phyloP scores from a whole-genome alignment of 2,888 invertebrate genomes.

The Xylota sylvarum region DNA sequence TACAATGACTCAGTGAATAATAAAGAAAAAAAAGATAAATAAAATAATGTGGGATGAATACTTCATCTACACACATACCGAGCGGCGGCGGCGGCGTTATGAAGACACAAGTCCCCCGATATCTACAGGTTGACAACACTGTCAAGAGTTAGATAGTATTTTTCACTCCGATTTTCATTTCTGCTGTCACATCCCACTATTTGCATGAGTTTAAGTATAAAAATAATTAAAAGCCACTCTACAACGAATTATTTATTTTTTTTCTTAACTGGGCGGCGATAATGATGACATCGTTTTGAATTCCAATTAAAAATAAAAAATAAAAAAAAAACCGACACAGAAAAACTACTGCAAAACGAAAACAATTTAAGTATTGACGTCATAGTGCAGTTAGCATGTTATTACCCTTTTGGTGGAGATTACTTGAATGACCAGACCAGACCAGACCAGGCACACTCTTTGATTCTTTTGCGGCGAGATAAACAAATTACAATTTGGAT shows the following conservation, averaged over 20 bases:
- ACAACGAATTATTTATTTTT: background rate
- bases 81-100: background rate
- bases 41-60: background rate
- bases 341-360: background rate
- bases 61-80: background rate
- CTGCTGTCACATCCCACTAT: background rate
- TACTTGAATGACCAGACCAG: slow-evolving; percentile 1
- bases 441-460: background rate
- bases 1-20: slow-evolving; percentile 33
- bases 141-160: background rate
- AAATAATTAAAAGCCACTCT: slow-evolving; percentile 4
- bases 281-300: slow-evolving; percentile 20
- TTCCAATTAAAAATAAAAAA: slow-evolving; percentile 15
- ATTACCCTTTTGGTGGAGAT: background rate
- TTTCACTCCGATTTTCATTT: background rate
- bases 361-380: slow-evolving; percentile 26
- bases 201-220: slow-evolving; percentile 10
- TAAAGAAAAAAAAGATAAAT: background rate
- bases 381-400: slow-evolving; percentile 10
- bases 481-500: background rate
- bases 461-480: background rate
- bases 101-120: background rate
- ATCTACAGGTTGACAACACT: background rate
- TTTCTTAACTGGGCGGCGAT: background rate
- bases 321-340: background rate